These are phyloP conservation scores for Pogoniulus pusillus DNA, from an alignment of 2,797 vertebrate species.

Conservation along the genomic window DNA sequence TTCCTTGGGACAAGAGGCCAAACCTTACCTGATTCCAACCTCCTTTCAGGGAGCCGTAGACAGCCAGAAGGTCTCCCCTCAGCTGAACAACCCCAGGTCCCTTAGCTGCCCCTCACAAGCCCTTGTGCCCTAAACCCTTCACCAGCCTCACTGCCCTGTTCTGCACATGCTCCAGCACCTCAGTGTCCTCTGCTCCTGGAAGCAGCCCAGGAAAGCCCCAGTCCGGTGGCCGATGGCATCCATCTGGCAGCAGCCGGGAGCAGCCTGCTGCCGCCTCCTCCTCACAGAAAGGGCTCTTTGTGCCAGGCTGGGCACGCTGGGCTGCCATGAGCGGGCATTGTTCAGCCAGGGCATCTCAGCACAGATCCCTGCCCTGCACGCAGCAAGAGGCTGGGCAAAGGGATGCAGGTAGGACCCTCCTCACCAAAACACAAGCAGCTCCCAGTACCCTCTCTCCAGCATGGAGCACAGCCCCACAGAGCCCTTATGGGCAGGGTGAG, in stretches of 20 bases:
- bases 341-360: background rate
- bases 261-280: background rate
- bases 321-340: background rate
- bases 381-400: background rate
- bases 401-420: background rate
- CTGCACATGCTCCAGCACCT: too few relatives aligned
- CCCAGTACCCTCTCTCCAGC: too few relatives aligned
- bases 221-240: background rate
- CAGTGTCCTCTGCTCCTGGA: background rate
- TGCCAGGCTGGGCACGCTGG: background rate
- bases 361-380: background rate
- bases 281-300: slow-evolving; percentile 23
- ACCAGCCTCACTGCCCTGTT: too few relatives aligned
- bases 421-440: background rate
- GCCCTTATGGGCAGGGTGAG: background rate
- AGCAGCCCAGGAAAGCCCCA: background rate
- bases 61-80: too few relatives aligned
- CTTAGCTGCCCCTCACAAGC: too few relatives aligned
- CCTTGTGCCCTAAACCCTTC: too few relatives aligned
- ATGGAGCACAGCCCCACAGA: background rate
- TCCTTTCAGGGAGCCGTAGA: too few relatives aligned
- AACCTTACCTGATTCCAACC: too few relatives aligned
- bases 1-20: too few relatives aligned
- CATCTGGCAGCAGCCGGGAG: background rate
- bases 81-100: too few relatives aligned